Conservation (phyloP, 2,113 vertebrate genomes). For the Phrynocephalus versicolor region DNA sequence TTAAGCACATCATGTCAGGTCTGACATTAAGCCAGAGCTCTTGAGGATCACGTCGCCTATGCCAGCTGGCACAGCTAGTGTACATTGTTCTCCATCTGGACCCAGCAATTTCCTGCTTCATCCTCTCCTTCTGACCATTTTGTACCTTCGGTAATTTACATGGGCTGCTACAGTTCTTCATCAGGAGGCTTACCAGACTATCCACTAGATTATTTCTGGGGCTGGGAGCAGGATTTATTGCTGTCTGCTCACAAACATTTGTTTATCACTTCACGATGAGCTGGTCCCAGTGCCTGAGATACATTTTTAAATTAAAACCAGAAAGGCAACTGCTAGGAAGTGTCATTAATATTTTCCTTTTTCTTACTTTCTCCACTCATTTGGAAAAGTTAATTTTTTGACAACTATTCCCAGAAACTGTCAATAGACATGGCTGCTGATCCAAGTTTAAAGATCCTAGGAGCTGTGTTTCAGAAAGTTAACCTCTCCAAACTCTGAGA, state of each 20-base stretch:
- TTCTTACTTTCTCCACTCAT: background rate
- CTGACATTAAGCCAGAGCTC: conserved; percentile 21
- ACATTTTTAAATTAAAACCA: background rate
- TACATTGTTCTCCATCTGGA: conserved; percentile 8
- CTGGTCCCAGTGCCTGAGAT: background rate
- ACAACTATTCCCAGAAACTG: background rate
- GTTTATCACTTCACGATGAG: background rate
- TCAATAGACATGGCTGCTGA: background rate
- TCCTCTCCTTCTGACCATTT: background rate
- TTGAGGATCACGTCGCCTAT: accelerated
- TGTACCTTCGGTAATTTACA: conserved; percentile 7
- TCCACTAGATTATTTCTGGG: background rate
- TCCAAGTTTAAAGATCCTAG: background rate
- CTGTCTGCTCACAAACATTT: background rate
- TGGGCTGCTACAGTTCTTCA: background rate
- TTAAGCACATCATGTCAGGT: conserved; percentile 5
- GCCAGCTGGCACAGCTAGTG: background rate
- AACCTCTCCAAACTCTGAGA: background rate
- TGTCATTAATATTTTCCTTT: background rate
- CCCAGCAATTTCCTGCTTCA: background rate
- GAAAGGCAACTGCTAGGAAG: background rate
- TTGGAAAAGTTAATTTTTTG: background rate
- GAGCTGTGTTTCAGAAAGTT: background rate
- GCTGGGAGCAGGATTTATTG: accelerated
- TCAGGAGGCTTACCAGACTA: background rate